Percentiles rank a stretch among this genome's conserved stretches.
Conservation (phyloP, 2,888 invertebrate species). For the Pycnomerus fuliginosus region DNA sequence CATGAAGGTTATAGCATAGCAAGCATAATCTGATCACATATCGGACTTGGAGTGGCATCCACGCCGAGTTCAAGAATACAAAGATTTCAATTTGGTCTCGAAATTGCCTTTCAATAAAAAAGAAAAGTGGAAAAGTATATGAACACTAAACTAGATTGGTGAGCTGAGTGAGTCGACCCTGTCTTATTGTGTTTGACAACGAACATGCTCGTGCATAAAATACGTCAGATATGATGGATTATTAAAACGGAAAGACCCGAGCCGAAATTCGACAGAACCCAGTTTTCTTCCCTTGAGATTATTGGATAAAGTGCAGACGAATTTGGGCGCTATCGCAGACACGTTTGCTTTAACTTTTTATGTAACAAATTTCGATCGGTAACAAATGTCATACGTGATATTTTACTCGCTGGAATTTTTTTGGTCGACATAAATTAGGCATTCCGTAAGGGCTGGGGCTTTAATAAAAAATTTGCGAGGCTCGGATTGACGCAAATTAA, state of each 20-base stretch:
- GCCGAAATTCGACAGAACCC: conserved; percentile 16
- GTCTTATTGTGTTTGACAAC: conserved; percentile 38
- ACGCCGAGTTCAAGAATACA: conserved; percentile 51
- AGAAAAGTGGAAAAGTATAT: conserved; percentile 50
- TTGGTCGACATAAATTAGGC: too few species aligned
- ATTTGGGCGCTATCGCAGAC: conserved; percentile 5
- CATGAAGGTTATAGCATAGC: conserved; percentile 39
- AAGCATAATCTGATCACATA: conserved; percentile 52
- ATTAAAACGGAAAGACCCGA: conserved; percentile 31
- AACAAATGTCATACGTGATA: conserved; percentile 13
- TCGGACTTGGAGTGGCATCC: conserved; percentile 51
- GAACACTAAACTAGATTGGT: conserved; percentile 51
- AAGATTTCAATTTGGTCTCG: conserved; percentile 54
- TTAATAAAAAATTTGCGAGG: background rate
- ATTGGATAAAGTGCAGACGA: conserved; percentile 9
- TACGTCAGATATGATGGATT: conserved; percentile 36
- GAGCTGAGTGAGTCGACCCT: conserved; percentile 26
- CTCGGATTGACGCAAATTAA: conserved; percentile 12
- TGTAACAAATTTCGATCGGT: conserved; percentile 9
- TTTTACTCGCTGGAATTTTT: background rate
- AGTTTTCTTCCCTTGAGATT: conserved; percentile 6
- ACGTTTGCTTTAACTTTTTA: conserved; percentile 20
- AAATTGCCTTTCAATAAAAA: conserved; percentile 53
- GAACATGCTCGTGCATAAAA: conserved; percentile 37
- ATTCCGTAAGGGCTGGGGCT: too few species aligned